Percentiles rank a stretch among this genome's conserved stretches.
phyloP scores from a whole-genome alignment of 2,797 vertebrate species.

The Melanotaenia parkinsoni region DNA sequence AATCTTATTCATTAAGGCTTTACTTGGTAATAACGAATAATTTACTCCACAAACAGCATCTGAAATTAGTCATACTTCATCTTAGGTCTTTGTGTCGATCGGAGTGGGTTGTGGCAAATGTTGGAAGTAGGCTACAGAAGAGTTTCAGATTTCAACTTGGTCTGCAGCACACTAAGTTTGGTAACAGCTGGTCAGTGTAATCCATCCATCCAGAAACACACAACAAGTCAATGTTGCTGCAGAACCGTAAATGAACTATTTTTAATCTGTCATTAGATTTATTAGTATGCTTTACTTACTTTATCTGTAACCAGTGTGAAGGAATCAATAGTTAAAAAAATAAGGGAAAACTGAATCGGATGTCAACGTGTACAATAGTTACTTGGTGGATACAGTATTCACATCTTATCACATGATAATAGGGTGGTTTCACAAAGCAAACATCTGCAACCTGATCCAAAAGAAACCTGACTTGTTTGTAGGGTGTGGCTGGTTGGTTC shows the following conservation, averaged over 20 bases:
- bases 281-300: not conserved
- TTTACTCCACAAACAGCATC: too few species aligned
- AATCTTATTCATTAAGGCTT: too few species aligned
- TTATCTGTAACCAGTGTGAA: not conserved
- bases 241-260: not conserved
- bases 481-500: constrained; percentile 10
- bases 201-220: not conserved
- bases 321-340: not conserved
- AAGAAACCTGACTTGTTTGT: constrained; percentile 1
- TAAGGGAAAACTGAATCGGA: not conserved
- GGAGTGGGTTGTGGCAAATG: not conserved
- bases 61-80: too few species aligned
- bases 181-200: not conserved
- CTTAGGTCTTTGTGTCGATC: too few species aligned
- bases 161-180: not conserved
- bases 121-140: not conserved
- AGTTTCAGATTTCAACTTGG: not conserved
- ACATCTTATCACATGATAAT: not conserved
- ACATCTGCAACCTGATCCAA: constrained; percentile 4
- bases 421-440: not conserved
- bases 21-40: too few species aligned
- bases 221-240: not conserved
- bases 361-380: not conserved
- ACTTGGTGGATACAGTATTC: not conserved
- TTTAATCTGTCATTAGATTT: not conserved